Evolutionary conservation across 2,888 invertebrate species (phyloP).

Genomic region (Athalia circularis): DNA sequence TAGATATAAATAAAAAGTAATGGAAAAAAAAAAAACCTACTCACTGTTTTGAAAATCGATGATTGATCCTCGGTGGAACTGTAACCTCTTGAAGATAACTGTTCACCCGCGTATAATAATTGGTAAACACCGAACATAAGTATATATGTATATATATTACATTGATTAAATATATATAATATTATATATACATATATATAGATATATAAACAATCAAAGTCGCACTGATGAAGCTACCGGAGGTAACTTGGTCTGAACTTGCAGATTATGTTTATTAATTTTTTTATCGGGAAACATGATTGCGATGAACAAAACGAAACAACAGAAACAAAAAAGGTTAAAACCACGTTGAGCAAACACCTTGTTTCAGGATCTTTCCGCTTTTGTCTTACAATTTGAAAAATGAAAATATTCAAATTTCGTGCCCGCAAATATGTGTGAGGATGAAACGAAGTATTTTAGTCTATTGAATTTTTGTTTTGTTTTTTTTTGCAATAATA

Average conservation of each 20-base stretch:
- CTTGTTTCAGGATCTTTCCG: no score
- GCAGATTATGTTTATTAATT: no score
- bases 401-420: no score
- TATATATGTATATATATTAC: neutral
- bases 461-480: no score
- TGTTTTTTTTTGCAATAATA: neutral
- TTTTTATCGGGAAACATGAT: no score
- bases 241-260: no score
- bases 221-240: neutral
- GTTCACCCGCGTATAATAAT: slow-evolving; percentile 15
- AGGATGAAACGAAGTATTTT: no score
- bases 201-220: neutral
- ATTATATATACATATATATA: neutral
- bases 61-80: slow-evolving; percentile 15
- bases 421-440: no score
- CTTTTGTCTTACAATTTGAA: no score
- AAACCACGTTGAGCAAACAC: no score
- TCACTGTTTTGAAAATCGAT: neutral
- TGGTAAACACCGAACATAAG: neutral
- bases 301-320: no score
- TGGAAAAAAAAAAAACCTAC: neutral
- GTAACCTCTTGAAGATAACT: neutral
- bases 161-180: neutral
- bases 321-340: no score
- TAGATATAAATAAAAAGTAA: neutral